Base-by-base conservation (phyloP, 2,888 invertebrate genomes). In the Heliconius aoede region DNA sequence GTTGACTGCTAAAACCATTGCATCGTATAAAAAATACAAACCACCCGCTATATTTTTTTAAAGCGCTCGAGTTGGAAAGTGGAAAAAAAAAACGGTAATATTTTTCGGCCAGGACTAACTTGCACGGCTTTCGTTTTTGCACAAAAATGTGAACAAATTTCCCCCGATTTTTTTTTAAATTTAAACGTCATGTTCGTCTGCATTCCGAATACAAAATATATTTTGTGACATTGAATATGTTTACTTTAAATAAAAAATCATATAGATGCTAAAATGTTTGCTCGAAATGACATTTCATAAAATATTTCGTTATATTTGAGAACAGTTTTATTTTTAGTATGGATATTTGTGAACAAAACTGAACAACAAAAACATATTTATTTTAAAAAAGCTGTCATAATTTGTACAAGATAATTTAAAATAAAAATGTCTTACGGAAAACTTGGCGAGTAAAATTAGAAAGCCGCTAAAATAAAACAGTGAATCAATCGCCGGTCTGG, bases 401-500 rank as follows among this genome's bases (percentile, higher is more conserved):
- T 69, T 55, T 26, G 55, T 69, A 69, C 13, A 32, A 55, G 36
- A 65, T 36, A 74, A 74, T 61, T 46, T 74, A 51, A 30, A 46
- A 74, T 69, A 61, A 74, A 69, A 55, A 55, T 69, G 30, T 64
- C 64, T 71, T 72, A 40, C 58, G 72, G 40, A 76, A 76, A 78
- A 72, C 72, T 76, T 72, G 73, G 72, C 67, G 61, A 30, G 72
- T 72, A 67, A 76, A 76, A 76, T 76, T 72, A 76, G 73, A 78
- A 76, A 72, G 30, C 72, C 51, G 62, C 73, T 61, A 74, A 72
- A 78, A 76, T 76, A 69, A 78, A 78, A 78, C 61, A 76, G 72
- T 74, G 76, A 78, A 78, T 76, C 78, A 78, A 76, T 78, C 76
- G 71, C 40, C 78, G 72, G 72, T 78, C 65, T 76, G 72, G 72